Evolutionary conservation across 64 coral and sea anemone genomes (phyloP).

Genomic region (Platygyra sinensis): DNA sequence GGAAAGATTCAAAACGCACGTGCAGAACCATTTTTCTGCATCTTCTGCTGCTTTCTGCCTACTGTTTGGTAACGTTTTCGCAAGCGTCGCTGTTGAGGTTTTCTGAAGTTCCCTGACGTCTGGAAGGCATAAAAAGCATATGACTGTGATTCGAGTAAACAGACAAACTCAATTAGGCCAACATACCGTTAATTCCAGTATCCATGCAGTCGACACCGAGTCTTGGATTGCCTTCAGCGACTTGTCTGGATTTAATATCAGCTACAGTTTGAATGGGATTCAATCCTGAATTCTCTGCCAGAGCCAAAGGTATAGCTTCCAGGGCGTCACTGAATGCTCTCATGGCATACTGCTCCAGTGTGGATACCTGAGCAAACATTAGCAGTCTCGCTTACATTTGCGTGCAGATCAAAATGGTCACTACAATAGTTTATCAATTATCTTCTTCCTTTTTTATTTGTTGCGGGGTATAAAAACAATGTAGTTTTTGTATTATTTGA

Average conservation of each 20-base stretch:
- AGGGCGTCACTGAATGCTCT: constrained; percentile 91
- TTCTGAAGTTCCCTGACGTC: no score
- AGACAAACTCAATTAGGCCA: neutral
- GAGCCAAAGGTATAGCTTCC: constrained; percentile 84
- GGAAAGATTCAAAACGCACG: no score
- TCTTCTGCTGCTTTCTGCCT: no score
- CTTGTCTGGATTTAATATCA: constrained; percentile 95
- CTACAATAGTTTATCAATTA: no score
- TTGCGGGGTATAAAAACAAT: no score
- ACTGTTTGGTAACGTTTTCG: no score
- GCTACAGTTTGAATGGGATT: constrained; percentile 98
- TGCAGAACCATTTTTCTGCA: no score
- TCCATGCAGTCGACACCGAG: constrained; percentile 98
- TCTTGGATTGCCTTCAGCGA: constrained; percentile 88
- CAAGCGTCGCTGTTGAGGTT: no score
- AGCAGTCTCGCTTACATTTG: neutral
- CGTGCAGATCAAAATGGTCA: no score
- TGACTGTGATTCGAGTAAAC: no score
- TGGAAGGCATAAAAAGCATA: neutral
- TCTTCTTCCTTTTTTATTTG: no score
- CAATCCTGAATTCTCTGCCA: constrained; percentile 94
- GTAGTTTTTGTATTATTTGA: no score
- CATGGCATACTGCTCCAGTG: constrained; percentile 99
- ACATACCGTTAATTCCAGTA: constrained; percentile 84
- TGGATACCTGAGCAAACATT: constrained; percentile 78